These are phyloP conservation scores for Tanypteryx hageni DNA, from an alignment of 2,888 invertebrate genomes.

Conservation along the genomic window DNA sequence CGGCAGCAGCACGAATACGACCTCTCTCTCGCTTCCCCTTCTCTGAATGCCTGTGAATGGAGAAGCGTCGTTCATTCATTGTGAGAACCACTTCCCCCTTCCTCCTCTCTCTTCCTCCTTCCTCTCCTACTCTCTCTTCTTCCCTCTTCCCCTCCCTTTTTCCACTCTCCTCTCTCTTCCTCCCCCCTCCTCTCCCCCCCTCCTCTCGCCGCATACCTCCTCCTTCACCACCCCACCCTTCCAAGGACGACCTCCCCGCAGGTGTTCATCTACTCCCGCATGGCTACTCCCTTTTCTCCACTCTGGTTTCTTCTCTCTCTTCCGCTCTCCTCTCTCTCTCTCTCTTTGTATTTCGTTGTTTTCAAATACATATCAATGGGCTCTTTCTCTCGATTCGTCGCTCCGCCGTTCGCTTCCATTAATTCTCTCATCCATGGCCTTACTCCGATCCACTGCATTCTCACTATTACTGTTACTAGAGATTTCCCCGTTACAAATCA, in stretches of 20 bases:
- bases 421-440: too few species aligned
- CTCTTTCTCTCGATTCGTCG: too few species aligned
- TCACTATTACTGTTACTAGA: too few species aligned
- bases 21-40: too few species aligned
- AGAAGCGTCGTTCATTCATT: too few species aligned
- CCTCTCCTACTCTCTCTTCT: background rate
- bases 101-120: background rate
- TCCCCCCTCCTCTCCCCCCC: background rate
- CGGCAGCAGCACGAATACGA: too few species aligned
- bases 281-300: background rate
- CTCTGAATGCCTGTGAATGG: too few species aligned
- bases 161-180: background rate
- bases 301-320: background rate
- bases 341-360: too few species aligned
- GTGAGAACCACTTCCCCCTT: background rate
- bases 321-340: background rate
- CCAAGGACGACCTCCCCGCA: slow-evolving; percentile 57
- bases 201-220: background rate
- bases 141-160: background rate
- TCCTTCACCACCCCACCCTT: slow-evolving; percentile 27
- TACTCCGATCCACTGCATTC: too few species aligned
- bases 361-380: too few species aligned
- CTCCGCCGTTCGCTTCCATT: too few species aligned
- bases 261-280: slow-evolving; percentile 51
- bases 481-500: too few species aligned